phyloP scores from a whole-genome alignment of 2,888 invertebrate genomes.

The Acleris literana region DNA sequence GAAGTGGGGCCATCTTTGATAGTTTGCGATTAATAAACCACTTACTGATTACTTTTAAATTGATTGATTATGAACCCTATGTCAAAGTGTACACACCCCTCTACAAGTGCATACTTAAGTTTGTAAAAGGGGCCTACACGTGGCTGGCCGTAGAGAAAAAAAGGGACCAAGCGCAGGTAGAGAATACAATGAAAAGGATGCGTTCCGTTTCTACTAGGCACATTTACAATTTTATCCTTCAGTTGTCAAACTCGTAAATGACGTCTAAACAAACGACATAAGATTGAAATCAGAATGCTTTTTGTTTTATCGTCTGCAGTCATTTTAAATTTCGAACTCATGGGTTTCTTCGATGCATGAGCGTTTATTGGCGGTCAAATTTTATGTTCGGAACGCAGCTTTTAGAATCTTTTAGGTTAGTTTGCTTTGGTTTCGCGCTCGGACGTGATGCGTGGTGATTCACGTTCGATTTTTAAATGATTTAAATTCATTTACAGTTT shows the following conservation, averaged over 20 bases:
- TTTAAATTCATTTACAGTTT: constrained; percentile 39
- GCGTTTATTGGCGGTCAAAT: constrained; percentile 74
- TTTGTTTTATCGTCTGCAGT: constrained; percentile 40
- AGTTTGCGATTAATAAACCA: constrained; percentile 50
- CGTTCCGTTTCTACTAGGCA: constrained; percentile 53
- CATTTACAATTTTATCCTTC: constrained; percentile 32
- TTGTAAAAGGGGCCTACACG: constrained; percentile 19
- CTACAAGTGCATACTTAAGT: constrained; percentile 6
- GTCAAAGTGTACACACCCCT: neutral
- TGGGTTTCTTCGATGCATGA: constrained; percentile 62
- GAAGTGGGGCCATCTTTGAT: constrained; percentile 47
- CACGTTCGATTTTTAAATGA: constrained; percentile 43
- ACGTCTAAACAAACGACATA: constrained; percentile 40
- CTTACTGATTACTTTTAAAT: constrained; percentile 9
- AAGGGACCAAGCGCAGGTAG: constrained; percentile 76
- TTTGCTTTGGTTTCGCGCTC: constrained; percentile 60
- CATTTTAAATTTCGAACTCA: constrained; percentile 51
- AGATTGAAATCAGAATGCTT: constrained; percentile 46
- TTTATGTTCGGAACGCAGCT: constrained; percentile 62
- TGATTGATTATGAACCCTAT: constrained; percentile 5
- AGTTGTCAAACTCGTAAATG: constrained; percentile 30
- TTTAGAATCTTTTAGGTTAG: constrained; percentile 72
- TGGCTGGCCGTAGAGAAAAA: constrained; percentile 35
- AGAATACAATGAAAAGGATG: constrained; percentile 73
- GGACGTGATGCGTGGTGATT: constrained; percentile 51